Base-by-base conservation (phyloP, 2,888 invertebrate genomes). In the Gonocerus acuteangulatus region DNA sequence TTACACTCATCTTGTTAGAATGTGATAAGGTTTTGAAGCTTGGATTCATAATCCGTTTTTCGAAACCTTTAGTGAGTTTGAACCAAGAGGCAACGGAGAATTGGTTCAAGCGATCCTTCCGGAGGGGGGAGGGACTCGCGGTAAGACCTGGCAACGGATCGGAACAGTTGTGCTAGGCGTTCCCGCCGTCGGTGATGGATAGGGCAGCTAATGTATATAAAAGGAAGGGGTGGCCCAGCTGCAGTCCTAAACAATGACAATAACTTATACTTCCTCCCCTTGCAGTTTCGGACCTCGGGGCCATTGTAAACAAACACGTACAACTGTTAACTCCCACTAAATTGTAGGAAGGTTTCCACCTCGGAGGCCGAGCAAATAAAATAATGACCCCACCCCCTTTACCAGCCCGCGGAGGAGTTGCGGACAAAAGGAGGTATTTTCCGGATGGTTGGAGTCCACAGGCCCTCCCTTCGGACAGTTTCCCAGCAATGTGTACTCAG, bases 301-400 rank as follows among this genome's bases (percentile, higher is more conserved):
- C 62, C 47, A 62, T 65, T 65, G 64, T 65, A 65, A 65, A 65
- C 64, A 65, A 65, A 65, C 64, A 65, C 60, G 60, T 62, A 62
- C 64, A 65, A 65, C 64, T 65, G 64, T 65, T 65, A 62, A 62
- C 64, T 65, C 62, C 62, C 64, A 64, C 62, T 64, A 64, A 64
- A 65, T 65, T 57, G 64, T 65, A 49, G 34, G 27, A 34, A 47
- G 47, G 44, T 57, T 57, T 57, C 45, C 45, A 39, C 47, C 39
- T 44, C 57, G 32, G 45, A 22, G 44, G 18, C 27, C 15, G 6
- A 27, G 15, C 57, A 47, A 57, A 57, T 57, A 57, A 39, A 54
- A 54, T 54, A 19, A 39, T 21, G 36, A 54, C 19, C 22, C 39
- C 19, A 39, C 39, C 39, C 23, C 54, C 32, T 34, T 21, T 21